Evolutionary conservation across 2,797 vertebrate genomes (phyloP).

Genomic region (Poecilia picta): DNA sequence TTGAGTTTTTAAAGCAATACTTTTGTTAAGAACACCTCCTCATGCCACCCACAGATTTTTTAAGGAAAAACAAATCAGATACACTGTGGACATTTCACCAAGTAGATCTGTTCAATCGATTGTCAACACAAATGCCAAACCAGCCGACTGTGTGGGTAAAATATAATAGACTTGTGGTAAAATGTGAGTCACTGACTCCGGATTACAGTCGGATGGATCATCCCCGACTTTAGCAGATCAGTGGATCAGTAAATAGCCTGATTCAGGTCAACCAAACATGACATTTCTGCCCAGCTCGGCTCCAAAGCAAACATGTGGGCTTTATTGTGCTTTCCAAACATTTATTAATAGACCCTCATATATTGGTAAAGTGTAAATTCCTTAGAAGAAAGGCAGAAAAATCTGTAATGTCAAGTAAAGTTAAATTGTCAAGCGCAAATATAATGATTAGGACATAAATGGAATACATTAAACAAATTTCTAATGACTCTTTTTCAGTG

Average conservation of each 20-base stretch:
- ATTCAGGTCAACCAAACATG: slow-evolving; percentile 57
- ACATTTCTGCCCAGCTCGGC: slow-evolving; percentile 14
- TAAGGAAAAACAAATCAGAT: neutral
- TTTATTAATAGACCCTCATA: neutral
- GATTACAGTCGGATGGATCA: slow-evolving; percentile 24
- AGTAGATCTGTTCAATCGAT: neutral
- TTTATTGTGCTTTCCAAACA: slow-evolving; percentile 47
- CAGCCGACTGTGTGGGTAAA: neutral
- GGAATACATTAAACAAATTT: neutral
- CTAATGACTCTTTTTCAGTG: neutral
- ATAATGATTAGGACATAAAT: neutral
- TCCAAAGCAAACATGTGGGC: slow-evolving; percentile 60
- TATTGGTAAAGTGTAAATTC: neutral
- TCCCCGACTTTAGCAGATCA: slow-evolving; percentile 37
- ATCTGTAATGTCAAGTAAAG: neutral
- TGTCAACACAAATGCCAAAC: neutral
- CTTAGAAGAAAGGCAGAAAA: neutral
- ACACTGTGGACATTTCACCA: neutral
- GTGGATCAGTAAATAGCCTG: slow-evolving; percentile 37
- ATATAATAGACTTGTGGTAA: neutral
- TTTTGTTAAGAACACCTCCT: neutral
- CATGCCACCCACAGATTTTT: neutral
- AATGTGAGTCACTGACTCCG: slow-evolving; percentile 20
- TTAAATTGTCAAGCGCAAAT: neutral
- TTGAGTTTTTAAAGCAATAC: neutral